Conservation (phyloP, 2,113 vertebrate genomes). For the Tychaedon coryphoeus region DNA sequence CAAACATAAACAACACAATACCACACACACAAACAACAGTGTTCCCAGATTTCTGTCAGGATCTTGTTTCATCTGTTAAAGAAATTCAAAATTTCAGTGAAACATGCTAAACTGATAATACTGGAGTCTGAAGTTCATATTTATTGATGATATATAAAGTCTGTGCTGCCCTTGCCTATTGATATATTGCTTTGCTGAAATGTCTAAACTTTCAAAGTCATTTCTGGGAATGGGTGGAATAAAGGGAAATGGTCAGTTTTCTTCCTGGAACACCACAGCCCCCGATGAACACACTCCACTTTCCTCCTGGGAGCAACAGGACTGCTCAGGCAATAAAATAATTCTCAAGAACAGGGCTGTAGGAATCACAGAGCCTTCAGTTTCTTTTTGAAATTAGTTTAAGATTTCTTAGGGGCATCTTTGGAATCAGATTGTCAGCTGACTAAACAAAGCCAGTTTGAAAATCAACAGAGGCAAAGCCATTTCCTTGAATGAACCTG, state of each 20-base stretch:
- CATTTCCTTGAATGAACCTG: not conserved
- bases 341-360: not conserved
- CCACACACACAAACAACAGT: not conserved
- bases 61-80: not conserved
- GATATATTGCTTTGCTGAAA: not conserved
- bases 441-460: not conserved
- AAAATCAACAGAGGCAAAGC: not conserved
- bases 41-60: not conserved
- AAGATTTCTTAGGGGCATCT: not conserved
- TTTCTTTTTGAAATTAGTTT: not conserved
- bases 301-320: not conserved
- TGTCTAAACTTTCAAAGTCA: not conserved
- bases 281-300: accelerated
- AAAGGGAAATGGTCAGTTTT: not conserved
- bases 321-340: not conserved
- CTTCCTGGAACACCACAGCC: not conserved
- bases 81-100: not conserved
- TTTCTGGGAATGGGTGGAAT: not conserved
- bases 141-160: not conserved
- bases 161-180: not conserved
- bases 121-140: not conserved
- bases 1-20: not conserved
- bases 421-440: not conserved
- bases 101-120: not conserved
- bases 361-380: not conserved